phyloP scores from a whole-genome alignment of 1,140 invertebrate genomes.

The Trichonephila clavipes region DNA sequence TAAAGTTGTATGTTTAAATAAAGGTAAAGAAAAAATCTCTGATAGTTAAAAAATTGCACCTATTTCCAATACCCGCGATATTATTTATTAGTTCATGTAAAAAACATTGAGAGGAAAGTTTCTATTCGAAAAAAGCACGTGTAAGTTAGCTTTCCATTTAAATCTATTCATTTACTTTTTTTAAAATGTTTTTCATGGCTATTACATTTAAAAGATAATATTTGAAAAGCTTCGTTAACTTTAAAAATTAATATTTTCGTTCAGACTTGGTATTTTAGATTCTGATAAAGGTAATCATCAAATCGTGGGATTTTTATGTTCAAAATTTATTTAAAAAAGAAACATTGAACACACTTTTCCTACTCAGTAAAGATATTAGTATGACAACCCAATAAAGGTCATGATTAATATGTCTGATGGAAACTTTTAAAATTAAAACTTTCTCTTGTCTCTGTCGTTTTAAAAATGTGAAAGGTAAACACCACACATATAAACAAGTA shows the following conservation, averaged over 20 bases:
- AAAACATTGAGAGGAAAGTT: too few species aligned
- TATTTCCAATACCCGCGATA: too few species aligned
- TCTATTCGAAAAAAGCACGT: too few species aligned
- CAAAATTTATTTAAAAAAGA: neutral
- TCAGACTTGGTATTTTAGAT: neutral
- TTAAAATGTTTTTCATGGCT: neutral
- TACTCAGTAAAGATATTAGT: neutral
- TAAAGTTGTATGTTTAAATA: too few species aligned
- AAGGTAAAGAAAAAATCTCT: too few species aligned
- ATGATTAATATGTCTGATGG: neutral
- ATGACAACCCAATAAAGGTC: neutral
- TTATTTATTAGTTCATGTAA: too few species aligned
- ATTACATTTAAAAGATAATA: neutral
- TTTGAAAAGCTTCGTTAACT: constrained; percentile 24
- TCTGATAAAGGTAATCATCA: constrained; percentile 1
- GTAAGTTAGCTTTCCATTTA: neutral
- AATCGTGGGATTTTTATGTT: neutral
- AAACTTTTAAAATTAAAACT: neutral
- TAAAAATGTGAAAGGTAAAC: neutral
- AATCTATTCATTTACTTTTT: neutral
- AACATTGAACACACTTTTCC: neutral
- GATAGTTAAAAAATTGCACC: too few species aligned
- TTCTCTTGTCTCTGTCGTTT: neutral
- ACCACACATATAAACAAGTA: neutral
- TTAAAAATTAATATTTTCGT: neutral